These are phyloP conservation scores for Colostygia pectinataria DNA, from an alignment of 2,888 invertebrate genomes.

Conservation along the genomic window DNA sequence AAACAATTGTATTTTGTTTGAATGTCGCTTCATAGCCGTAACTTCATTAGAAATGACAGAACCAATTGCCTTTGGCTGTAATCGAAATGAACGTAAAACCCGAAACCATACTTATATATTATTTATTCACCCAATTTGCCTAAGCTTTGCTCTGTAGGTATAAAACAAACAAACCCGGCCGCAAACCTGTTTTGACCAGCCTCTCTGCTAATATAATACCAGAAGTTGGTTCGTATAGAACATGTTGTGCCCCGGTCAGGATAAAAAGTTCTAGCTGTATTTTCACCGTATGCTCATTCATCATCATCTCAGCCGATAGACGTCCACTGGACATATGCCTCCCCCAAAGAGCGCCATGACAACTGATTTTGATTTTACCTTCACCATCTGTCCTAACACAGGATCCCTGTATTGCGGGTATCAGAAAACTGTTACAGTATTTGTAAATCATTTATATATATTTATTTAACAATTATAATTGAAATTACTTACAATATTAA, in stretches of 20 bases:
- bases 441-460: too few relatives aligned
- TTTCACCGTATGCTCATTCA: not conserved
- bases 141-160: constrained; percentile 8
- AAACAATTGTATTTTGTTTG: too few relatives aligned
- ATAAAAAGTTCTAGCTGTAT: not conserved
- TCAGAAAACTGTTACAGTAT: too few relatives aligned
- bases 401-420: too few relatives aligned
- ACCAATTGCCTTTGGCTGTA: constrained; percentile 4
- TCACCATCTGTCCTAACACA: too few relatives aligned
- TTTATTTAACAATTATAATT: too few relatives aligned
- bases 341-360: too few relatives aligned
- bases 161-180: constrained; percentile 19
- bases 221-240: not conserved
- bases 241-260: not conserved
- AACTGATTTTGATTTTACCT: too few relatives aligned
- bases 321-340: too few relatives aligned
- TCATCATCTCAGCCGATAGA: too few relatives aligned
- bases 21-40: not conserved
- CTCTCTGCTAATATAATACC: not conserved
- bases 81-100: constrained; percentile 6
- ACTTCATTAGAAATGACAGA: not conserved
- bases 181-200: constrained; percentile 22
- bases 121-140: constrained; percentile 16
- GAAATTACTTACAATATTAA: too few relatives aligned
- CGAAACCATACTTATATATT: constrained; percentile 8